Evolutionary conservation across 2,888 invertebrate species (phyloP), one percentile per base, ranked within the genome.

Genomic region (Morinoia aosen): DNA sequence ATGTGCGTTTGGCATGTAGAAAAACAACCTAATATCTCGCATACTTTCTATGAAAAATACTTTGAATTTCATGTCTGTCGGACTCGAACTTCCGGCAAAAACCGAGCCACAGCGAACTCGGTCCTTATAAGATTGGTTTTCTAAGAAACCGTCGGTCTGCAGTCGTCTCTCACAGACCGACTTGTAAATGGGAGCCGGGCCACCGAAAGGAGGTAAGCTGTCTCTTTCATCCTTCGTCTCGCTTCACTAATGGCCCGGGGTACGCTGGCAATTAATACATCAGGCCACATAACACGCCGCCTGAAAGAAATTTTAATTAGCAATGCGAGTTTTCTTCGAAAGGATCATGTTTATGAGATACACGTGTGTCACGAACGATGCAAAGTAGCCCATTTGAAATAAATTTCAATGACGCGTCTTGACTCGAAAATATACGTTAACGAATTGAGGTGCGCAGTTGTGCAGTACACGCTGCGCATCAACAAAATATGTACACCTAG

Each of bases 61-160:
- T 76, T 76, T 76, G 25, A 33, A 76, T 8, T 76, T 33, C 19
- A 76, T 76, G 33, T 76, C 76, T 76, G 8, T 25, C 25, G 76
- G 33, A 91, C 19, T 11, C 56, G 25, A 33, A 57, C 93, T 93
- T 93, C 93, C 93, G 93, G 93, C 93, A 57, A 56, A 93, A n/a
- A 57, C n/a, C 2, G 19, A 33, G 93, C 56, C 39, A 1, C 93
- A 19, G 93, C 33, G 16, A 19, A 8, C 33, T 33, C 57, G 16
- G 57, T 33, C 39, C 56, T 57, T 33, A 33, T 33, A n/a, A 93
- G 93, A 93, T 93, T 93, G 93, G 93, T 93, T 93, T 93, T 93
- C 93, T 93, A 12, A 10, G 93, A 93, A 93, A 14, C 33, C 19
- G 93, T 33, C 57, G 57, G 57, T 39, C 57, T 93, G 93, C 39